These are phyloP conservation scores for Dysmachus trigonus DNA, from an alignment of 2,888 invertebrate species.

Conservation along the genomic window DNA sequence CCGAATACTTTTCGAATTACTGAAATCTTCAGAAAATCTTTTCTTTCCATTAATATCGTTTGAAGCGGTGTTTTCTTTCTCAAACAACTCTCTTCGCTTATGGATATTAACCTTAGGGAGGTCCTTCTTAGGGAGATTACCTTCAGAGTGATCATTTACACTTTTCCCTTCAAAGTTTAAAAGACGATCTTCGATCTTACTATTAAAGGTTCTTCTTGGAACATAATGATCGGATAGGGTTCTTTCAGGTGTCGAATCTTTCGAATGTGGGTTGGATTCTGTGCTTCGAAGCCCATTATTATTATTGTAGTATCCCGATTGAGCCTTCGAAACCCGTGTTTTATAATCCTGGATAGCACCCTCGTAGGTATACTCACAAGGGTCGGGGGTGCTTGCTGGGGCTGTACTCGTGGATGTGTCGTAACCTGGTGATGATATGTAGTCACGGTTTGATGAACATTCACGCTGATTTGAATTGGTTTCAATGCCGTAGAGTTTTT, in stretches of 20 bases:
- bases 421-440: constrained; percentile 67
- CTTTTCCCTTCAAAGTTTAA: constrained; percentile 68
- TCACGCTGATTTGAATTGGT: constrained; percentile 66
- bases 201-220: constrained; percentile 58
- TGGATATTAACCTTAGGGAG: constrained; percentile 83
- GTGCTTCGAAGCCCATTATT: constrained; percentile 56
- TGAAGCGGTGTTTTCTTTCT: constrained; percentile 67
- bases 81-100: constrained; percentile 84
- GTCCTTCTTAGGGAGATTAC: constrained; percentile 64
- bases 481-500: constrained; percentile 51
- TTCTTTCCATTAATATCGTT: constrained; percentile 53
- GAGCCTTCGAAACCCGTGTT: constrained; percentile 74
- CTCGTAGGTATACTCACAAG: constrained; percentile 86
- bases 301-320: constrained; percentile 41
- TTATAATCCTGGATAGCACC: constrained; percentile 88
- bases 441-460: constrained; percentile 56
- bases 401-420: constrained; percentile 75
- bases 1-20: constrained; percentile 75
- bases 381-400: constrained; percentile 74
- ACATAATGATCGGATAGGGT: constrained; percentile 63
- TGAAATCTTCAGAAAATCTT: constrained; percentile 68
- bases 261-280: constrained; percentile 66
- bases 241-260: constrained; percentile 65
- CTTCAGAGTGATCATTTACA: constrained; percentile 57
- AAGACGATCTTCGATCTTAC: constrained; percentile 72